Evolutionary conservation across 2,888 invertebrate species (phyloP), one percentile per base, ranked within the genome.

Genomic region (Cybosia mesomella): DNA sequence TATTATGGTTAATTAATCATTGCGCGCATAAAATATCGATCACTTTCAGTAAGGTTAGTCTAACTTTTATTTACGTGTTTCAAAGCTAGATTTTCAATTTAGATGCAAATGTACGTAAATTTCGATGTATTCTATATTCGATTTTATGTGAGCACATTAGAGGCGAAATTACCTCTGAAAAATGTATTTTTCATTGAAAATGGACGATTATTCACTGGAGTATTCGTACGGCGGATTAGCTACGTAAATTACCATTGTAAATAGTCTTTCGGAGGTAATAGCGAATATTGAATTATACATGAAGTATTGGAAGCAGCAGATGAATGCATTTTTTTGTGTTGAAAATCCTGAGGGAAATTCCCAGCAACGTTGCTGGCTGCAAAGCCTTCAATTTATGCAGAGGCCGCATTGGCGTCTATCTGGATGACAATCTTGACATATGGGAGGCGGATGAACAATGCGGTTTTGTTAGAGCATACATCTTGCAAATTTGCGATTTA

Each of bases 301-400:
- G 88, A 87, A 88, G 87, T 88, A 89, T 90, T 89, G 87, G 83
- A 83, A 83, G 87, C 82, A 83, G 81, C 82, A 84, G 87, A 89
- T 86, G 87, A 89, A 88, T 86, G 81, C 84, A 80, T 75, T 92
- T 87, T 87, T 92, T 87, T 82, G 81, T 85, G 86, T 84, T 87
- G 85, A 89, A 89, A 92, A 85, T 84, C 92, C 93, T 90, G 81
- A 89, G 93, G 93, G 93, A 93, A 93, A 93, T 92, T 89, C 85
- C 88, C 86, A 83, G 83, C 89, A 85, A 83, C 88, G 85, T 85
- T 88, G 90, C 86, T 86, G 86, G 86, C 82, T 87, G 86, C 86
- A 89, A 90, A 92, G 90, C 89, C 90, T 89, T 91, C 92, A 91
- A 93, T 93, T 93, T 93, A 92, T 93, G 90, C 92, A 89, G 83